Base-by-base conservation (phyloP, 2,113 vertebrate genomes). In the Pelmatolapia mariae region DNA sequence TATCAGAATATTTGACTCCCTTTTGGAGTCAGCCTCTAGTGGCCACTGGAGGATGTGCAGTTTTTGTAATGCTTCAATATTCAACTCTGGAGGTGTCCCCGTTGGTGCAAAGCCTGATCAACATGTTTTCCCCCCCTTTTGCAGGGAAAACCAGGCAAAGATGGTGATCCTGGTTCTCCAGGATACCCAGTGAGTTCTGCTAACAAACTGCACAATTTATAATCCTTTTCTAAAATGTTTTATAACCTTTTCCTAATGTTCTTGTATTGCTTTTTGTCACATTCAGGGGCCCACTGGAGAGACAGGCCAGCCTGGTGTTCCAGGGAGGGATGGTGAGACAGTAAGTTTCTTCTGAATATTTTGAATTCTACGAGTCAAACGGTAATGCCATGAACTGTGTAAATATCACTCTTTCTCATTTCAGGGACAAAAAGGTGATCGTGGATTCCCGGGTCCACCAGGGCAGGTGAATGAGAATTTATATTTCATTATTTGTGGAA, bases 61-160 rank as follows among this genome's bases (percentile, higher is more conserved):
- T 47, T 29, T 76, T 76, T 26, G 10, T 18, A 5, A 11, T 29
- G 40, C 71, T 47, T 47, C 40, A 47, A 29, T 76, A 7, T 47
- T 29, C 43, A 47, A 18, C 71, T 76, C 15, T 19, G 40, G 40
- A 29, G 40, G 16, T 47, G 22, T n/a, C n/a, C n/a, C n/a, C n/a
- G n/a, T 9, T 68, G 33, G 61, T 13, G 66, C 31, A 63, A 63
- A 59, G 8, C 10, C 13, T 33, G 19, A 43, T 52, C 4, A 8
- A 5, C 1, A 6, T 33, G 81, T 57, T 83, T 33, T 85, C 2
- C 84, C 90, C 92, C 33, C 33, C 6, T 94, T 79, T 92, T 71
- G 87, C 93, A 99, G 98, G 99, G 99, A 38, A 99, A 99, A 95
- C 95, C 97, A 52, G 99, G 99, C 38, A 99, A 99, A 97, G 99